Evolutionary conservation across 2,888 invertebrate species (phyloP), one percentile per base, ranked within the genome.

Genomic region (Cotesia congregata): DNA sequence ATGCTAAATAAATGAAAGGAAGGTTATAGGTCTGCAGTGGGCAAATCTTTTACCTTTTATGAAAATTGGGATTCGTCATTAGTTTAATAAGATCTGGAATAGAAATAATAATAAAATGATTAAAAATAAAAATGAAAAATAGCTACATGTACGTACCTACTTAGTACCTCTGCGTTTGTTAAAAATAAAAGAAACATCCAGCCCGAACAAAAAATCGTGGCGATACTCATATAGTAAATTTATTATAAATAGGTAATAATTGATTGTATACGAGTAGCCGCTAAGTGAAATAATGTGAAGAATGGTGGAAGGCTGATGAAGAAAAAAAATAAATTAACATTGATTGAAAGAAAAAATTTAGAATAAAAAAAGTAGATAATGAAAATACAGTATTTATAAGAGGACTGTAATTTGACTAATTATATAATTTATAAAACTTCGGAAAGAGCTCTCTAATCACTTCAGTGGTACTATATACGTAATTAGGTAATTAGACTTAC

Each of bases 361-460:
- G 77, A 75, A 79, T 73, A 80, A 77, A 80, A 77, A 80, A 80
- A 59, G 12, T 15, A 64, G 50, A 65, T 76, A 76, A 78, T 78
- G 77, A 80, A 80, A 86, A 83, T 80, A 83, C 88, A 89, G 88
- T 89, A 89, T 89, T 88, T 89, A 88, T 88, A 87, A 88, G 86
- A 87, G 85, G 85, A 86, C 87, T 87, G 86, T 88, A 88, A 88
- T 88, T 83, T 87, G 88, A 87, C 86, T 87, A 82, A 86, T 88
- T 89, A 89, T 89, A 89, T 89, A 89, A 89, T 89, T 89, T 88
- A 86, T 86, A 86, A 87, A 88, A 87, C 87, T 88, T 87, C 85
- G 84, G 85, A 83, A 81, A 62, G 80, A 79, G 80, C 80, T 81
- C 83, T 85, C 84, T 85, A 84, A 86, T 86, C 84, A 86, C 86